Conservation (phyloP, 35 echinoderm and acorn worm species). For the Chiridota heheva region DNA sequence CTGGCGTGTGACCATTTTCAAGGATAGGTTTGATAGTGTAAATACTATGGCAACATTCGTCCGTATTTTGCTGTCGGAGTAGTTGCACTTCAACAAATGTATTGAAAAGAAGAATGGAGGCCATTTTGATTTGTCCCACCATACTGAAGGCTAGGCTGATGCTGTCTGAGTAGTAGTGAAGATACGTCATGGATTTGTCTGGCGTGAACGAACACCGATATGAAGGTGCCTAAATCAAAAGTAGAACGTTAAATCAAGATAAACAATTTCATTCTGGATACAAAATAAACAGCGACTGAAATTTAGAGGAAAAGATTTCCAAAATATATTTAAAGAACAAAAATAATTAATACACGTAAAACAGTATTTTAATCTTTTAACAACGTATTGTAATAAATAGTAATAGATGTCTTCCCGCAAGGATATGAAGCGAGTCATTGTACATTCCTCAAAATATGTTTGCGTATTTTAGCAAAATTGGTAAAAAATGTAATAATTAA, state of each 20-base stretch:
- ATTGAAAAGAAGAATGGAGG: constrained; percentile 90
- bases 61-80: constrained; percentile 45
- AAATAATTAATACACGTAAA: too few species aligned
- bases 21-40: constrained; percentile 76
- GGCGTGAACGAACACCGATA: constrained; percentile 78
- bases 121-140: constrained; percentile 91
- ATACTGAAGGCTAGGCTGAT: constrained; percentile 80
- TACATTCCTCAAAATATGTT: too few species aligned
- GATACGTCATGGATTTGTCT: constrained; percentile 29
- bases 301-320: too few species aligned
- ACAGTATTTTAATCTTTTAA: too few species aligned
- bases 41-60: constrained; percentile 60
- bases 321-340: too few species aligned
- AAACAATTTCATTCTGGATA: too few species aligned
- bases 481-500: too few species aligned
- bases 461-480: too few species aligned
- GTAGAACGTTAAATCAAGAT: neutral
- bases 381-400: too few species aligned
- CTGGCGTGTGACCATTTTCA: constrained; percentile 37
- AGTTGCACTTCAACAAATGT: constrained; percentile 89
- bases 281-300: too few species aligned
- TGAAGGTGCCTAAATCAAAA: constrained; percentile 50
- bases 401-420: too few species aligned
- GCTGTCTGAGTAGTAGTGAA: constrained; percentile 86
- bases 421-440: too few species aligned